Evolutionary conservation across 2,797 vertebrate species (phyloP).

Genomic region (Poliocrania exsul): DNA sequence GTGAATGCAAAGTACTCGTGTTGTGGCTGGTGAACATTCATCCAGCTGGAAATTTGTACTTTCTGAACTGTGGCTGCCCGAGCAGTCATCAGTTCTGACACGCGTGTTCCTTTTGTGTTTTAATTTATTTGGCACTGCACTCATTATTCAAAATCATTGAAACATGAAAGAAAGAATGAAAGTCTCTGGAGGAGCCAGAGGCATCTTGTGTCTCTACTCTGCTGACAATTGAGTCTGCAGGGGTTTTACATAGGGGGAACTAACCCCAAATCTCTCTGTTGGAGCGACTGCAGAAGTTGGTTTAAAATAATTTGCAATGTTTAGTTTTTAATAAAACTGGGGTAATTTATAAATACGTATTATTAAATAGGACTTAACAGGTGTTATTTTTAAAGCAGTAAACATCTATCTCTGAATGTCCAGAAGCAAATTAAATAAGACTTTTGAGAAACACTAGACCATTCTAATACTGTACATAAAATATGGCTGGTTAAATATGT

Average conservation of each 20-base stretch:
- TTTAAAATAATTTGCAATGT: neutral
- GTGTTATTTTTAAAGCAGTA: neutral
- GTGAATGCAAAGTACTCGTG: neutral
- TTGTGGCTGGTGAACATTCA: conserved; percentile 9
- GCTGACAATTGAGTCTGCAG: neutral
- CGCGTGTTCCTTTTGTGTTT: conserved; percentile 30
- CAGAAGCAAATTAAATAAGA: neutral
- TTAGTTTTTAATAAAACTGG: neutral
- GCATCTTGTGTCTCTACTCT: neutral
- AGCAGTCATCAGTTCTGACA: conserved; percentile 51
- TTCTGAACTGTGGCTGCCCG: neutral
- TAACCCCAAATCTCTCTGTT: neutral
- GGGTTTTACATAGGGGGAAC: neutral
- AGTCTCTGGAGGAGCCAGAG: conserved; percentile 43
- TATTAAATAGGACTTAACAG: neutral
- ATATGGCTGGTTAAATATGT: neutral
- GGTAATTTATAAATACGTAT: neutral
- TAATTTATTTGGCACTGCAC: conserved; percentile 34
- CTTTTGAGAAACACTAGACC: neutral
- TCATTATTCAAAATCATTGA: conserved; percentile 44
- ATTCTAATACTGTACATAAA: neutral
- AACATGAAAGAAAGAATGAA: conserved; percentile 17
- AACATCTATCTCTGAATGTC: neutral
- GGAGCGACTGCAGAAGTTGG: neutral
- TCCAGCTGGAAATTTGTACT: conserved; percentile 17